These are phyloP conservation scores for Panthera leo DNA, from an alignment of 2,113 vertebrate genomes.

Conservation along the genomic window DNA sequence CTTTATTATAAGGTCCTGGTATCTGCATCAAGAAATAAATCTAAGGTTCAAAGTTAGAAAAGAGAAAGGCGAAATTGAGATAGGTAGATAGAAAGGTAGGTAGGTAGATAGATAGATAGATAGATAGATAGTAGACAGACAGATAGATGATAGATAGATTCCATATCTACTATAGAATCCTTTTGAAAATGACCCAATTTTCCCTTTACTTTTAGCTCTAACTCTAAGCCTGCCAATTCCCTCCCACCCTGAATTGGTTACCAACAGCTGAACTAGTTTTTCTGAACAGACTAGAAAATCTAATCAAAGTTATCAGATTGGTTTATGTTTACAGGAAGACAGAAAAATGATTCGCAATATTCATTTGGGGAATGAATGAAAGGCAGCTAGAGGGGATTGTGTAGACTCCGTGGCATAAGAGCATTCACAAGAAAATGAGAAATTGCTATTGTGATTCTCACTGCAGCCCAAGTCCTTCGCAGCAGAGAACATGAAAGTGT, in stretches of 20 bases:
- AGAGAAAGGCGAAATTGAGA: neutral
- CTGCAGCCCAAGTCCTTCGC: neutral
- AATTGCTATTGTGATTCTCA: conserved; percentile 48
- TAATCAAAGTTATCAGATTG: neutral
- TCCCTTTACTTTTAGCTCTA: neutral
- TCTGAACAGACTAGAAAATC: neutral
- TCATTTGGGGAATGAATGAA: conserved; percentile 38
- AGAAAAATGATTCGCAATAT: neutral
- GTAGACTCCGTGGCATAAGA: neutral
- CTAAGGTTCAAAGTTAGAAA: neutral
- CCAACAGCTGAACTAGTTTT: neutral
- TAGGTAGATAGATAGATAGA: too few species aligned
- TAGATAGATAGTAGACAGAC: neutral
- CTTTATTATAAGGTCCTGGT: neutral
- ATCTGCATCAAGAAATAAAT: neutral
- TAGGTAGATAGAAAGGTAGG: neutral
- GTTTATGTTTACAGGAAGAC: neutral
- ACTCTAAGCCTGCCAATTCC: neutral
- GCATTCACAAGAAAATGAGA: neutral
- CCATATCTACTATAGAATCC: neutral
- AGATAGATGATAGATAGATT: neutral
- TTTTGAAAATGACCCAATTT: neutral
- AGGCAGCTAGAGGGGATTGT: neutral
- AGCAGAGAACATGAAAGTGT: neutral
- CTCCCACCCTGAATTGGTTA: neutral